phyloP scores from a whole-genome alignment of 2,888 invertebrate genomes.

The Nomada hirtipes region DNA sequence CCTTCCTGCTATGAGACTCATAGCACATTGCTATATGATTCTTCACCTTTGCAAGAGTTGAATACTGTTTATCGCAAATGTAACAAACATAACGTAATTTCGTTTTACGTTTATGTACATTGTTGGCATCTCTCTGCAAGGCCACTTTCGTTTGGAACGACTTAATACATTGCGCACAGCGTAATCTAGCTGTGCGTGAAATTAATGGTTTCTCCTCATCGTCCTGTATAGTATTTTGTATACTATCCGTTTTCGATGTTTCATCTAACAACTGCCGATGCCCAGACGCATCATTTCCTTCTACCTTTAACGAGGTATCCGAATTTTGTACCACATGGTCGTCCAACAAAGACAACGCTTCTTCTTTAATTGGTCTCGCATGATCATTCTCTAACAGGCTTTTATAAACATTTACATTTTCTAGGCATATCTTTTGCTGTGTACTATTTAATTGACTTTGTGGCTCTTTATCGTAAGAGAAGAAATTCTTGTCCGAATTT shows the following conservation, averaged over 20 bases:
- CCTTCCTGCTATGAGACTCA: constrained; percentile 48
- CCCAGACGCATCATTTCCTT: constrained; percentile 4
- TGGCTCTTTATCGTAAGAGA: constrained; percentile 43
- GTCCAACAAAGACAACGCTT: constrained; percentile 18
- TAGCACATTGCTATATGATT: constrained; percentile 71
- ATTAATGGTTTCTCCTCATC: constrained; percentile 78
- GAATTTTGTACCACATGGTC: constrained; percentile 5
- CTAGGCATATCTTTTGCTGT: constrained; percentile 13
- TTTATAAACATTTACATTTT: constrained; percentile 38
- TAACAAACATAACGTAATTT: constrained; percentile 77
- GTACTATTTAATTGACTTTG: constrained; percentile 27
- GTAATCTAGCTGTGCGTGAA: constrained; percentile 73
- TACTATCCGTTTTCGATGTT: constrained; percentile 4
- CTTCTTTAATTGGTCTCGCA: constrained; percentile 15
- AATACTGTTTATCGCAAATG: constrained; percentile 78
- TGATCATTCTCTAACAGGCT: constrained; percentile 29
- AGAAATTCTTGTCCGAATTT: constrained; percentile 36
- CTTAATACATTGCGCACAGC: constrained; percentile 77
- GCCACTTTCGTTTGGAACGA: constrained; percentile 73
- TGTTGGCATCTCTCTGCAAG: constrained; percentile 72
- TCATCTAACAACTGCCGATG: constrained; percentile 24
- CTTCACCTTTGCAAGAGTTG: constrained; percentile 72
- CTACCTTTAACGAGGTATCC: constrained; percentile 3
- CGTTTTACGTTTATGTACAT: constrained; percentile 74
- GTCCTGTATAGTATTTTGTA: constrained; percentile 60